These are phyloP conservation scores for Pseudorhiza aurosa DNA, from an alignment of 30 jellyfish, hydroid and myxozoan species.

Conservation along the genomic window DNA sequence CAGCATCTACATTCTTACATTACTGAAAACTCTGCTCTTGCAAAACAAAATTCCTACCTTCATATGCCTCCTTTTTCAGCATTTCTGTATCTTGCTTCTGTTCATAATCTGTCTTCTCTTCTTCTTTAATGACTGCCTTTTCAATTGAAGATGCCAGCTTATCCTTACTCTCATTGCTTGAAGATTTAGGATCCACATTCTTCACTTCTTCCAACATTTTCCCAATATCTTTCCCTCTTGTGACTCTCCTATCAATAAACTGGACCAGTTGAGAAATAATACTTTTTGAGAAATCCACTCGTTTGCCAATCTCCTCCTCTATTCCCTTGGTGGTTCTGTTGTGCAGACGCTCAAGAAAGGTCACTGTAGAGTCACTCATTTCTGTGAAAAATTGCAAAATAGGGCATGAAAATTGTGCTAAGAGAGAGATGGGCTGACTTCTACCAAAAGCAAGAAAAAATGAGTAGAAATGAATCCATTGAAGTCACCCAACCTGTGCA, in stretches of 20 bases:
- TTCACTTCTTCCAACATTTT: slow-evolving; percentile 64
- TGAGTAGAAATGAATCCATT: no score
- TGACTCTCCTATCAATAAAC: slow-evolving; percentile 63
- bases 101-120: slow-evolving; percentile 42
- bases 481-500: no score
- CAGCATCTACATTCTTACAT: no score
- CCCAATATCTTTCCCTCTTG: slow-evolving; percentile 67
- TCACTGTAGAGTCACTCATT: slow-evolving; percentile 85
- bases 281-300: slow-evolving; percentile 71
- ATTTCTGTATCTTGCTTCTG: slow-evolving; percentile 32
- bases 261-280: slow-evolving; percentile 67
- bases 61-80: slow-evolving; percentile 34
- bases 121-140: background rate
- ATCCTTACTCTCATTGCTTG: background rate
- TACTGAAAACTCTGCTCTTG: no score
- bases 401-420: background rate
- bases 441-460: no score
- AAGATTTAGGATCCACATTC: background rate
- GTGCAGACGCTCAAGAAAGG: slow-evolving; percentile 92
- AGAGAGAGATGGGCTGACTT: no score
- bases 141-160: background rate
- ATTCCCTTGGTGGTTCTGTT: slow-evolving; percentile 95
- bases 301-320: slow-evolving; percentile 83
- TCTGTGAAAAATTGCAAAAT: slow-evolving; percentile 27
- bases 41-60: slow-evolving; percentile 21